Evolutionary conservation across 2,113 vertebrate genomes (phyloP).

Genomic region (Hydrolagus affinis): DNA sequence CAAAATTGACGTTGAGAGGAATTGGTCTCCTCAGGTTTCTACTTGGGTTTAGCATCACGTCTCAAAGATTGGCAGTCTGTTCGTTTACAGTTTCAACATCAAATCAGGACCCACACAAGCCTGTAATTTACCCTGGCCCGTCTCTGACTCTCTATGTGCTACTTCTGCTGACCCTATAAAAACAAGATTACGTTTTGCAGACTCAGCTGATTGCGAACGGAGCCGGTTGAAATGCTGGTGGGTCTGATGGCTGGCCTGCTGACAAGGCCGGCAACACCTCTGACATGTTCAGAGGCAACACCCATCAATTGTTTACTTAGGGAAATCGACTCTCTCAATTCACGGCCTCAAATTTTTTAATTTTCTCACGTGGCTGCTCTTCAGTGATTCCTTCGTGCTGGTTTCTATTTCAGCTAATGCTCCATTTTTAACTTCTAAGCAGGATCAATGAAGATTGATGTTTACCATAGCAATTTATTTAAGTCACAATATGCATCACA

Average conservation of each 20-base stretch:
- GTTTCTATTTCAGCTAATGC: conserved; percentile 56
- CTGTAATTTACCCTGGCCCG: background rate
- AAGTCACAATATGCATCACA: conserved; percentile 71
- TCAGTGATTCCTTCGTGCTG: conserved; percentile 55
- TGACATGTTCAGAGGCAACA: background rate
- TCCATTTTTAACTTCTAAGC: conserved; percentile 62
- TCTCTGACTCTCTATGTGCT: background rate
- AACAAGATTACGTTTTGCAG: background rate
- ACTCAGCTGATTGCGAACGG: background rate
- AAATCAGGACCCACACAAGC: background rate
- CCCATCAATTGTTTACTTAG: background rate
- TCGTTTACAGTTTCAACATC: too few relatives aligned
- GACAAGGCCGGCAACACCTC: background rate
- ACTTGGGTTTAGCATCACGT: too few relatives aligned
- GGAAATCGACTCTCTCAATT: conserved; percentile 42
- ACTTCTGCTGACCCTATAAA: background rate
- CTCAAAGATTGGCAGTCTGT: too few relatives aligned
- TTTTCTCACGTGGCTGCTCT: conserved; percentile 59
- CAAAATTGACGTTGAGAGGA: too few relatives aligned
- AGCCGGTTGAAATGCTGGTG: background rate
- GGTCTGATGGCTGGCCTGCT: background rate
- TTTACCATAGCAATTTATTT: conserved; percentile 68
- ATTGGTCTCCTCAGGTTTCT: too few relatives aligned
- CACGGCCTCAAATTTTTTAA: conserved; percentile 48
- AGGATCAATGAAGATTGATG: conserved; percentile 77